Percentiles rank a stretch among this genome's conserved stretches.
phyloP scores from a whole-genome alignment of 2,113 vertebrate genomes.

The Probosciger aterrimus region DNA sequence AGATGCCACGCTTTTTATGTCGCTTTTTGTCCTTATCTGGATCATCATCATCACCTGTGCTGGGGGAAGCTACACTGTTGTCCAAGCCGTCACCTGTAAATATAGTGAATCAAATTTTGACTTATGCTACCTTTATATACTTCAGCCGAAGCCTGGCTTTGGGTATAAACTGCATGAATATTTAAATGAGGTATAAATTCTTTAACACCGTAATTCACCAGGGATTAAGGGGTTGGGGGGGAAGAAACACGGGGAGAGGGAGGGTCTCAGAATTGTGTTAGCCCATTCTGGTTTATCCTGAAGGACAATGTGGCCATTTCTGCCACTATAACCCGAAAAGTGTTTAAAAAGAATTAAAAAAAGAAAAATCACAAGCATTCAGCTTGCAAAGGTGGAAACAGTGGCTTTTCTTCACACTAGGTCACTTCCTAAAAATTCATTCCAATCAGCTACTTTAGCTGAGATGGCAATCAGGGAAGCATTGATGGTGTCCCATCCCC shows the following conservation, averaged over 20 bases:
- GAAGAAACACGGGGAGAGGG: constrained; percentile 29
- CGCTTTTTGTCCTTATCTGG: constrained; percentile 99
- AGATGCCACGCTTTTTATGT: constrained; percentile 99
- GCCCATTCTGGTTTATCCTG: constrained; percentile 36
- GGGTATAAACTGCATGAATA: constrained; percentile 78
- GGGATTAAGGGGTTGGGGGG: constrained; percentile 15
- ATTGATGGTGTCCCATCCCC: background rate
- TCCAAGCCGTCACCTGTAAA: constrained; percentile 98
- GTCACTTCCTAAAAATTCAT: constrained; percentile 31
- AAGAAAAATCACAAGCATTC: background rate
- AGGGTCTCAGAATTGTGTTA: constrained; percentile 31
- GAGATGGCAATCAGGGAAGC: background rate
- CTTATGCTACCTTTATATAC: constrained; percentile 81
- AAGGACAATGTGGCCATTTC: constrained; percentile 6
- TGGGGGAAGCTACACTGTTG: constrained; percentile 99
- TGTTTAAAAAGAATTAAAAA: background rate
- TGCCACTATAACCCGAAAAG: background rate
- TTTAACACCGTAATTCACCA: constrained; percentile 61
- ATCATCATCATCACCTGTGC: constrained; percentile 99
- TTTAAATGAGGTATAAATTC: constrained; percentile 72
- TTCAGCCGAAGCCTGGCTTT: constrained; percentile 78
- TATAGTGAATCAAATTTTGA: constrained; percentile 86
- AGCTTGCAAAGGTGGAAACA: background rate
- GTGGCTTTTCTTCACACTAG: background rate
- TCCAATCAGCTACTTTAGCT: background rate